Evolutionary conservation across 2,113 vertebrate genomes (phyloP).

Genomic region (Lagenorhynchus albirostris): DNA sequence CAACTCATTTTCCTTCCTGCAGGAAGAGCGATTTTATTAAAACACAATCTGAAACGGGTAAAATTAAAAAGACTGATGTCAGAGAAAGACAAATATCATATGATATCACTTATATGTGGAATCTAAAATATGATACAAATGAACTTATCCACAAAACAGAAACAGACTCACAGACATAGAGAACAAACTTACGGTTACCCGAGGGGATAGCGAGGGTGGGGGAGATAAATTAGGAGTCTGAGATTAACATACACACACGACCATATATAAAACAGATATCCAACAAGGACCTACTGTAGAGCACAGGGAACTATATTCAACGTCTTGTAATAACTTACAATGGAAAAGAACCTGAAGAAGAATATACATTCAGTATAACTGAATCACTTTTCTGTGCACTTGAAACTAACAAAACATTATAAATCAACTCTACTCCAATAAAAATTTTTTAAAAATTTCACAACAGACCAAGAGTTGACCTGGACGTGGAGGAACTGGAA

Average conservation of each 20-base stretch:
- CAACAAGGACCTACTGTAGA: no score
- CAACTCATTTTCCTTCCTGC: not conserved
- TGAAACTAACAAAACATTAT: not conserved
- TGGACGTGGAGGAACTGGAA: not conserved
- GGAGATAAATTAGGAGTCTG: not conserved
- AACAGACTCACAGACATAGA: not conserved
- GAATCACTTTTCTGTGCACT: not conserved
- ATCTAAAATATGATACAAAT: not conserved
- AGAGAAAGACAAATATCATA: not conserved
- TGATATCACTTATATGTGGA: not conserved
- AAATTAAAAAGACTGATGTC: not conserved
- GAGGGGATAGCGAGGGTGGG: not conserved
- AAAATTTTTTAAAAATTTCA: accelerated
- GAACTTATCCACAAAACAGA: not conserved
- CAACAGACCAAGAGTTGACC: not conserved
- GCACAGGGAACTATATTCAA: not conserved
- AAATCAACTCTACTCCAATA: no score
- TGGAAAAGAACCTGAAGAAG: not conserved
- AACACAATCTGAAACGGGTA: not conserved
- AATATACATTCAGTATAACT: not conserved
- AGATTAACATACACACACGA: not conserved
- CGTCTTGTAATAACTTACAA: not conserved
- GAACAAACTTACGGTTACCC: not conserved
- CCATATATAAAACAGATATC: no score
- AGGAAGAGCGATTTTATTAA: not conserved